Evolutionary conservation across 2,888 invertebrate genomes (phyloP).

Genomic region (Erannis defoliaria): DNA sequence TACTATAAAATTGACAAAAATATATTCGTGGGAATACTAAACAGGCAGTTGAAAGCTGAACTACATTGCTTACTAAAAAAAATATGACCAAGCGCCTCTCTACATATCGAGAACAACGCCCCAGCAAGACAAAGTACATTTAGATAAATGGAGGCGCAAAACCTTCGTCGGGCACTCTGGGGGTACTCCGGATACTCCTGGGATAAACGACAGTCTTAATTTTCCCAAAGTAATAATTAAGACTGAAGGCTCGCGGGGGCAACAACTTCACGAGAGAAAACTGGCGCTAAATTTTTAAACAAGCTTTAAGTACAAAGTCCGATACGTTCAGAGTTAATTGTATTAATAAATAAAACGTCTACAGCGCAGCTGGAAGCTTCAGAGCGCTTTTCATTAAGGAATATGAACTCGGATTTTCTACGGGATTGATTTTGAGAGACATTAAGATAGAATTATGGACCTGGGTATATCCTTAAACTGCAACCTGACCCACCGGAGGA

Average conservation of each 20-base stretch:
- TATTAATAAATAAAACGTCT: conserved; percentile 76
- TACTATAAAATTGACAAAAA: too few species aligned
- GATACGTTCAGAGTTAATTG: conserved; percentile 81
- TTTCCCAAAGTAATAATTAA: conserved; percentile 87
- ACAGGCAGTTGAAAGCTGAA: too few species aligned
- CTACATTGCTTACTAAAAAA: conserved; percentile 26
- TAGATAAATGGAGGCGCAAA: conserved; percentile 82
- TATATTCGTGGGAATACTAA: too few species aligned
- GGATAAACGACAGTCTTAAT: conserved; percentile 86
- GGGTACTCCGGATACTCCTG: conserved; percentile 54
- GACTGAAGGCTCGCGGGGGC: conserved; percentile 82
- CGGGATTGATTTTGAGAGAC: conserved; percentile 26
- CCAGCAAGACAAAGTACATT: conserved; percentile 83
- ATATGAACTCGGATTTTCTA: conserved; percentile 27
- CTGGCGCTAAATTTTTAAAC: conserved; percentile 83
- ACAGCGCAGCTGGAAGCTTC: conserved; percentile 52
- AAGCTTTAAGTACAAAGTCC: conserved; percentile 83
- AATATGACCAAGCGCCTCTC: conserved; percentile 58
- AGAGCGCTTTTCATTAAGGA: conserved; percentile 45
- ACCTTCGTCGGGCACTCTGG: conserved; percentile 65
- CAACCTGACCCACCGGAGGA: too few species aligned
- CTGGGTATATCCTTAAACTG: too few species aligned
- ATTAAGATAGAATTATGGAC: conserved; percentile 10
- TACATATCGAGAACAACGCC: conserved; percentile 61
- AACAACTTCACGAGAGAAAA: conserved; percentile 67